Percentiles rank a stretch among this genome's conserved stretches.
Conservation (phyloP, 2,797 vertebrate genomes). For the Alfaro cultratus region DNA sequence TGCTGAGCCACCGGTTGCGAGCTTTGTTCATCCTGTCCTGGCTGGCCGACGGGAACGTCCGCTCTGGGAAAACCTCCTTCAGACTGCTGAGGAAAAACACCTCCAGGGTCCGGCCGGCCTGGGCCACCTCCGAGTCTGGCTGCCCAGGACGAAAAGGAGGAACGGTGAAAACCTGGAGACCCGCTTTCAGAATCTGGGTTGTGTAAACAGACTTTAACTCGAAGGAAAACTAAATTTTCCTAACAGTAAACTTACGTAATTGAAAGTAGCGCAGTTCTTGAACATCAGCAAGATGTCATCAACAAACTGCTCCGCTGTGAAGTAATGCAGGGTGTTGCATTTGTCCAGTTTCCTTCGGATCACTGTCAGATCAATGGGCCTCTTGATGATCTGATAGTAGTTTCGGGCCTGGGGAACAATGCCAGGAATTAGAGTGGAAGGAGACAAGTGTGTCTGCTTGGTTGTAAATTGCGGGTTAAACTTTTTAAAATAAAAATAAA, state of each 20-base stretch:
- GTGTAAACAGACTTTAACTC: slow-evolving; percentile 3
- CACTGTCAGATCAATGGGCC: slow-evolving; percentile 92
- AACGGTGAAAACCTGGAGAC: not conserved
- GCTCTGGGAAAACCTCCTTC: slow-evolving; percentile 87
- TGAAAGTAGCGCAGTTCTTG: slow-evolving; percentile 96
- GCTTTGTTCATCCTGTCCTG: slow-evolving; percentile 75
- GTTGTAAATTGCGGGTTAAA: slow-evolving; percentile 12
- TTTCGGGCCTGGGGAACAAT: slow-evolving; percentile 85
- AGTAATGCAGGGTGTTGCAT: slow-evolving; percentile 88
- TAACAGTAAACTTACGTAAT: slow-evolving; percentile 87
- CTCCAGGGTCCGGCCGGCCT: slow-evolving; percentile 90
- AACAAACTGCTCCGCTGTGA: slow-evolving; percentile 88
- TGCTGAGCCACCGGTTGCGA: slow-evolving; percentile 85
- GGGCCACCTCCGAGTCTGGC: slow-evolving; percentile 96
- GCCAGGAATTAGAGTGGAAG: slow-evolving; percentile 12
- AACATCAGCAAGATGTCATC: slow-evolving; percentile 95
- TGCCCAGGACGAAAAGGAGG: slow-evolving; percentile 56
- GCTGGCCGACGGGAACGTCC: slow-evolving; percentile 79
- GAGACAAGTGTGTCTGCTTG: not conserved
- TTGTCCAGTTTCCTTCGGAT: slow-evolving; percentile 90
- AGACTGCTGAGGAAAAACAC: slow-evolving; percentile 87
- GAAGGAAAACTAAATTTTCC: not conserved
- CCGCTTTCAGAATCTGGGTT: not conserved
- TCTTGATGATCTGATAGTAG: slow-evolving; percentile 99
- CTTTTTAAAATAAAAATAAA: slow-evolving; percentile 5